Conservation (phyloP, 1,140 invertebrate genomes). For the Palaemon carinicauda region DNA sequence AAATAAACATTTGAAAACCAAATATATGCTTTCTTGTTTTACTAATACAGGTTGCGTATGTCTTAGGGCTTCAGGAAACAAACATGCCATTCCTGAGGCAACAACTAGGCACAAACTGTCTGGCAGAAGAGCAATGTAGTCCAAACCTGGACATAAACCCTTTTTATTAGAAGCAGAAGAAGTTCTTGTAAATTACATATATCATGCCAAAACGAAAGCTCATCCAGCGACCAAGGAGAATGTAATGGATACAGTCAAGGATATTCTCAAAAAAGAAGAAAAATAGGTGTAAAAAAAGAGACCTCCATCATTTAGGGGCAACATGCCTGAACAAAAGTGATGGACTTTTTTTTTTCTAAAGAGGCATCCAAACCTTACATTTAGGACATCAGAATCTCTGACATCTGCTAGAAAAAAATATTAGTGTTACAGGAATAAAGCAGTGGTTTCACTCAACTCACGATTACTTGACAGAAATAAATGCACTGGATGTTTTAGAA, state of each 20-base stretch:
- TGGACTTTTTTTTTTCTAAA: neutral
- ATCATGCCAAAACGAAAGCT: neutral
- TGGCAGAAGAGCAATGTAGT: neutral
- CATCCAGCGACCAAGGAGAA: neutral
- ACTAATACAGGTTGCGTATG: neutral
- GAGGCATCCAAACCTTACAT: too few relatives aligned
- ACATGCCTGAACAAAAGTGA: neutral
- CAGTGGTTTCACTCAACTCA: too few relatives aligned
- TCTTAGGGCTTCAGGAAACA: neutral
- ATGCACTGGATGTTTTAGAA: too few relatives aligned
- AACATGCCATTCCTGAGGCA: slow-evolving; percentile 9
- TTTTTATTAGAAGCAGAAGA: neutral
- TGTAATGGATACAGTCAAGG: neutral
- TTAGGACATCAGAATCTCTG: too few relatives aligned
- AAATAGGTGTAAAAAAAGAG: neutral
- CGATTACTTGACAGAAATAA: too few relatives aligned
- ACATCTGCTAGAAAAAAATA: too few relatives aligned
- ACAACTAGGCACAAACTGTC: slow-evolving; percentile 3
- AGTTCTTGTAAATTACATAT: neutral
- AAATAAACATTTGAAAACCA: too few relatives aligned
- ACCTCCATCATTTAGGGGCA: neutral
- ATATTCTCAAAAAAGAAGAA: neutral
- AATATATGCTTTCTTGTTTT: too few relatives aligned
- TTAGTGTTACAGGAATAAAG: neutral
- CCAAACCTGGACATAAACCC: neutral